Evolutionary conservation across 2,888 invertebrate genomes (phyloP).

Genomic region (Euphydryas editha): DNA sequence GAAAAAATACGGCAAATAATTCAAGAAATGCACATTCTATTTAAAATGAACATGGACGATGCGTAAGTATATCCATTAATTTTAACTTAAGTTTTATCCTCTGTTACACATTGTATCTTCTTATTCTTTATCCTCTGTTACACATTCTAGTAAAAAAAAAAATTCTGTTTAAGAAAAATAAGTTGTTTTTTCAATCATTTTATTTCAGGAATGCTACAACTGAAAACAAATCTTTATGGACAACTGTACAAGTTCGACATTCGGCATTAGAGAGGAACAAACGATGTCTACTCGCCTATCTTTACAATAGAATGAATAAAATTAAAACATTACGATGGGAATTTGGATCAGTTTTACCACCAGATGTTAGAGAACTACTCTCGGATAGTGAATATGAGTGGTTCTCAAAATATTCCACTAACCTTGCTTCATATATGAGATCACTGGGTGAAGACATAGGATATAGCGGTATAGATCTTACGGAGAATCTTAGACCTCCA

Average conservation of each 20-base stretch:
- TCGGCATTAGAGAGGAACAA: slow-evolving; percentile 94
- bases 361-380: slow-evolving; percentile 91
- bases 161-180: background rate
- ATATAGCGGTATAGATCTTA: slow-evolving; percentile 91
- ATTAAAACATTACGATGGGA: slow-evolving; percentile 97
- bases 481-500: slow-evolving; percentile 94
- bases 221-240: slow-evolving; percentile 85
- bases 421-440: slow-evolving; percentile 94
- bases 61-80: slow-evolving; percentile 86
- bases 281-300: slow-evolving; percentile 93
- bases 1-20: slow-evolving; percentile 91
- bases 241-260: slow-evolving; percentile 92
- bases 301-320: slow-evolving; percentile 91
- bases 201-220: slow-evolving; percentile 77
- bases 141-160: background rate
- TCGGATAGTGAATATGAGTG: slow-evolving; percentile 93
- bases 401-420: slow-evolving; percentile 94
- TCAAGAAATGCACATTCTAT: slow-evolving; percentile 93
- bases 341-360: slow-evolving; percentile 95
- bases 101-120: too few relatives aligned
- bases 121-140: too few relatives aligned
- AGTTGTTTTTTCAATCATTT: slow-evolving; percentile 7
- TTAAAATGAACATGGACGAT: slow-evolving; percentile 92
- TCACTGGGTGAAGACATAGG: slow-evolving; percentile 90
- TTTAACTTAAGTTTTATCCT: background rate